Evolutionary conservation across 1,140 invertebrate genomes (phyloP).

Genomic region (Hylaeus volcanicus): DNA sequence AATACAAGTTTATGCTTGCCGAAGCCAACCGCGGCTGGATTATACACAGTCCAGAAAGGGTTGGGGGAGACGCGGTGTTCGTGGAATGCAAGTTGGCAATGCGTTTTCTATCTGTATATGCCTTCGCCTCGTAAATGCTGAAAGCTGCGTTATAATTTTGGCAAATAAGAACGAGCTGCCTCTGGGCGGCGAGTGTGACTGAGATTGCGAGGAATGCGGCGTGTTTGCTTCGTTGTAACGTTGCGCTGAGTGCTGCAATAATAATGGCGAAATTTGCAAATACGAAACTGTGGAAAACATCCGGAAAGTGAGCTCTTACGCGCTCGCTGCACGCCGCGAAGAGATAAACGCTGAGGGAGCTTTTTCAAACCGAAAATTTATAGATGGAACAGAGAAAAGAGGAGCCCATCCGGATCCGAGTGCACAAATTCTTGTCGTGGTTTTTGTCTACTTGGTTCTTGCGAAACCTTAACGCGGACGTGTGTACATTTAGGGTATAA

Average conservation of each 20-base stretch:
- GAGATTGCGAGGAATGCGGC: background rate
- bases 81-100: conserved; percentile 8
- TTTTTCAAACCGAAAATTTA: conserved; percentile 4
- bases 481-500: too few relatives aligned
- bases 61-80: background rate
- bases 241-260: background rate
- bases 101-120: conserved; percentile 36
- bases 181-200: background rate
- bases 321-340: too few relatives aligned
- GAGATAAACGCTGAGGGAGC: conserved; percentile 1
- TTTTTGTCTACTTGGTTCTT: too few relatives aligned
- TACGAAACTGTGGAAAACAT: background rate
- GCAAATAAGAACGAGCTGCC: conserved; percentile 45
- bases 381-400: background rate
- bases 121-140: conserved; percentile 37
- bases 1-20: conserved; percentile 74
- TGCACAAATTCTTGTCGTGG: too few relatives aligned
- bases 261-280: conserved; percentile 6
- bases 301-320: too few relatives aligned
- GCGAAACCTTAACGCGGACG: too few relatives aligned
- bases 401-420: too few relatives aligned
- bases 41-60: conserved; percentile 11
- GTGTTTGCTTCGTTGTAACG: background rate
- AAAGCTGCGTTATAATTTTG: conserved; percentile 51
- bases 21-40: conserved; percentile 34